phyloP scores from a whole-genome alignment of 2,888 invertebrate genomes.

The Itoplectis maculator region DNA sequence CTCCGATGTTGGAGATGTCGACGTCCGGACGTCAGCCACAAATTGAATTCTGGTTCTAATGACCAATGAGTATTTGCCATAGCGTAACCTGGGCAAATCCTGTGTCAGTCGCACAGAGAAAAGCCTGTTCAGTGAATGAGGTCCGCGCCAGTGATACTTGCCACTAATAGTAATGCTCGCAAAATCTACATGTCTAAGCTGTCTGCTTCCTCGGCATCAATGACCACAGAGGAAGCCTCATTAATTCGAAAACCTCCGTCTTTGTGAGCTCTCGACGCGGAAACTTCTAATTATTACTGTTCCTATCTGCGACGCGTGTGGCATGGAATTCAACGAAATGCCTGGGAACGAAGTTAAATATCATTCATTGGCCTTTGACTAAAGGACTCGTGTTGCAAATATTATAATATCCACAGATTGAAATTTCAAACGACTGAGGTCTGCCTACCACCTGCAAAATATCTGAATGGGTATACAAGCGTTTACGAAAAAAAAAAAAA shows the following conservation, averaged over 20 bases:
- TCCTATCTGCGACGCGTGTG: neutral
- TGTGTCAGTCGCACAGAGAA: neutral
- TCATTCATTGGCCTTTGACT: neutral
- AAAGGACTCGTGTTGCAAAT: neutral
- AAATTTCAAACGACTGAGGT: neutral
- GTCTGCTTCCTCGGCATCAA: neutral
- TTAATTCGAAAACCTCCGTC: constrained; percentile 27
- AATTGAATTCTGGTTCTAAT: constrained; percentile 80
- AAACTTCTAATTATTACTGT: neutral
- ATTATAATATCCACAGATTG: neutral
- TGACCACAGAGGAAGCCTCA: constrained; percentile 1
- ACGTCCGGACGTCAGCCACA: constrained; percentile 67
- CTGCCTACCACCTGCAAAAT: neutral
- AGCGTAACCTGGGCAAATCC: neutral
- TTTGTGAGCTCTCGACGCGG: neutral
- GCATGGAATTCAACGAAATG: too few species aligned
- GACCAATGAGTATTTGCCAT: constrained; percentile 71
- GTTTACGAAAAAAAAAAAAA: constrained; percentile 27
- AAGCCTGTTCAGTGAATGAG: neutral
- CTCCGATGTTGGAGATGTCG: too few species aligned
- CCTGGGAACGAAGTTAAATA: neutral
- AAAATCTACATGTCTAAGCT: neutral
- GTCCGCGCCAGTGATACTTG: neutral
- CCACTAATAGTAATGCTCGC: neutral
- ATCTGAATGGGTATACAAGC: neutral